Evolutionary conservation across 2,113 vertebrate species (phyloP).

Genomic region (Malurus melanocephalus): DNA sequence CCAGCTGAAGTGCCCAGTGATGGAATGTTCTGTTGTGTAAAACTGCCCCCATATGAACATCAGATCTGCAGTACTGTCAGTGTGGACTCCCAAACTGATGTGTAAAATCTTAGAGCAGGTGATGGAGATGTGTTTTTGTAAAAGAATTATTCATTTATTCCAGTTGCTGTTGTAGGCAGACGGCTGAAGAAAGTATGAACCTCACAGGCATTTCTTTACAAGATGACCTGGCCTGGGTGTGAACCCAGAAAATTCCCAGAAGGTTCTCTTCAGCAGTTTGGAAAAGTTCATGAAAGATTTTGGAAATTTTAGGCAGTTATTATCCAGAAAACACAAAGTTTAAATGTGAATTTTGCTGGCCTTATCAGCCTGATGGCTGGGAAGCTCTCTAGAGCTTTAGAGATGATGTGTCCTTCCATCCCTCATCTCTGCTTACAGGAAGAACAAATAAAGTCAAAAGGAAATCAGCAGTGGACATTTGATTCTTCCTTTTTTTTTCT

Average conservation of each 20-base stretch:
- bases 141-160: background rate
- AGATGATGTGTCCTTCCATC: background rate
- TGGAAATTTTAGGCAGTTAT: background rate
- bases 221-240: background rate
- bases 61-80: rapidly evolving
- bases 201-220: background rate
- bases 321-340: background rate
- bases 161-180: background rate
- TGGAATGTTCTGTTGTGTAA: background rate
- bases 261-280: background rate
- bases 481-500: background rate
- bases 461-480: background rate
- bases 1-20: rapidly evolving
- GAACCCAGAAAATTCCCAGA: background rate
- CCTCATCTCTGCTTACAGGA: background rate
- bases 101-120: rapidly evolving
- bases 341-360: background rate
- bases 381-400: background rate
- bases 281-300: background rate
- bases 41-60: rapidly evolving
- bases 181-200: background rate
- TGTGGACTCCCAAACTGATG: background rate
- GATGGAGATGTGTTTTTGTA: background rate
- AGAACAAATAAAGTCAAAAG: background rate
- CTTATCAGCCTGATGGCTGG: background rate